Evolutionary conservation across 1,140 invertebrate species (phyloP), one percentile per base, ranked within the genome.

Genomic region (Drosophila pruinosa): DNA sequence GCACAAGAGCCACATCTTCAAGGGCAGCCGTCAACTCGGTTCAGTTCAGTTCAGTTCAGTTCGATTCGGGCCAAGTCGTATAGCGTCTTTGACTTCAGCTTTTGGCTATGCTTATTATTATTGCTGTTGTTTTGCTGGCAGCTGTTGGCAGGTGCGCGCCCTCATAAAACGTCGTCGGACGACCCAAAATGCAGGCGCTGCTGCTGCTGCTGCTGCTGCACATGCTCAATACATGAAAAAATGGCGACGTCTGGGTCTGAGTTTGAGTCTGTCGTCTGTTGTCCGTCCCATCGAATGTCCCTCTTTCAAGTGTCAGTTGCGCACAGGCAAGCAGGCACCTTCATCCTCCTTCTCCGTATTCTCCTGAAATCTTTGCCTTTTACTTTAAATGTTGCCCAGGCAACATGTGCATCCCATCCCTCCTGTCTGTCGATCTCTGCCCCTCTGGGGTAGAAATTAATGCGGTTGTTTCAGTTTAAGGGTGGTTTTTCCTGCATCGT

Each of bases 71-170:
- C 72, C 64, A 63, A 65, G 75, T 63, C 67, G 41, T 24, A 38
- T 56, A 57, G 62, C 58, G 21, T 48, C 61, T 72, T 19, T 64
- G 78, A 54, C 81, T 75, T 62, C 61, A 86, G 80, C 80, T 86
- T 85, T 85, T 86, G 77, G 74, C 78, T 80, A 80, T 81, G 78
- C 75, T 81, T 79, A 75, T 71, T 70, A 70, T 72, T 74, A 69
- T 56, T 56, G 59, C 36, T 41, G 24, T 26, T 67, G 47, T 8
- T 59, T 12, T 69, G 74, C 61, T 85, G 73, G 80, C 80, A 85
- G 81, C 81, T 85, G 81, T 77, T 88, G 82, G 81, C 81, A 86
- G 81, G 81, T 86, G 81, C 81, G 81, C 81, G 81, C 81, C 81
- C 81, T 86, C 81, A 81, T 86, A 88, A 88, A 86, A 74, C 47